Evolutionary conservation across 2,113 vertebrate species (phyloP), one percentile per base, ranked within the genome.

Genomic region (Noturus placidus): DNA sequence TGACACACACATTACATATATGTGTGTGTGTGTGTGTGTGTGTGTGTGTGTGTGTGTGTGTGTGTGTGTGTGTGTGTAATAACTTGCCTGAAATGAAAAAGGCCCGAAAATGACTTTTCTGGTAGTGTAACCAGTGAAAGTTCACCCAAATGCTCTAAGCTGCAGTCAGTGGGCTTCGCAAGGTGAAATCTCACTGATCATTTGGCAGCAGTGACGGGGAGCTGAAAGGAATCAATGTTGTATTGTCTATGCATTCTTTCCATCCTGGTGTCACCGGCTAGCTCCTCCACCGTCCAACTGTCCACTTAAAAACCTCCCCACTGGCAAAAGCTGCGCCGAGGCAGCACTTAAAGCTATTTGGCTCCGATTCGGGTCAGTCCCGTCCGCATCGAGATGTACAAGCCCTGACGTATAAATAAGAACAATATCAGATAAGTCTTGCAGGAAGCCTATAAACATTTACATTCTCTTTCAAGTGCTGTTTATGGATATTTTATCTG

Each of bases 381-480:
- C 80, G 80, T 89, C 80, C 42, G 84, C 86, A 85, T 87, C 72
- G 86, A 89, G 87, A 78, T 90, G 85, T 84, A 89, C 87, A n/a
- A 77, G 77, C 65, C 86, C 70, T 65, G 85, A 87, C 88, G 22
- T 92, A 93, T 93, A 93, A 93, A 92, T 93, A 92, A 92, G 90
- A 91, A 90, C 91, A 92, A 92, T 93, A 93, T 93, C 91, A 92
- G 92, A 93, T 92, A 92, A 93, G 92, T 91, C 90, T 90, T 69
- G 90, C 91, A 88, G 91, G 90, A 92, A 91, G 90, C 83, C 89
- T 93, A 92, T 93, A 93, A 93, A 93, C 91, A 93, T 93, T 93
- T 93, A 93, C 92, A 93, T 93, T 93, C 90, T 89, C 92, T 92
- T 93, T 93, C 91, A 92, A 93, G 92, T 92, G 92, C 90, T 93